These are phyloP conservation scores for Laothoe populi DNA, from an alignment of 2,888 invertebrate genomes.

Conservation along the genomic window DNA sequence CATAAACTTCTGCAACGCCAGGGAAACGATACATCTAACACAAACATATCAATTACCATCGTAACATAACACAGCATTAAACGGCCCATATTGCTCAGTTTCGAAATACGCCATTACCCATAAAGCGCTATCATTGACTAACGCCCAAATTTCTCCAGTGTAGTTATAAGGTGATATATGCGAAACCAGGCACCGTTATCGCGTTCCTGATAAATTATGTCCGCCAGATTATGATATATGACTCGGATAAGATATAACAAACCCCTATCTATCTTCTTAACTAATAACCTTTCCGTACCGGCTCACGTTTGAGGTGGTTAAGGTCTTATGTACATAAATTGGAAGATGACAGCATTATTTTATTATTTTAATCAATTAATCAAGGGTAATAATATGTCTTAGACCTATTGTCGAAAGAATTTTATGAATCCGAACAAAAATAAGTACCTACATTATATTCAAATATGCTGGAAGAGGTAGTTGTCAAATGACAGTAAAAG, in stretches of 20 bases:
- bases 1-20: too few relatives aligned
- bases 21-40: too few relatives aligned
- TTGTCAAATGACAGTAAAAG: too few relatives aligned
- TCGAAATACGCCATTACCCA: slow-evolving; percentile 19
- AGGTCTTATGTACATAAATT: slow-evolving; percentile 12
- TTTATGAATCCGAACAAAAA: too few relatives aligned
- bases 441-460: too few relatives aligned
- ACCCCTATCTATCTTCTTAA: slow-evolving; percentile 30
- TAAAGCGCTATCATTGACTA: slow-evolving; percentile 25
- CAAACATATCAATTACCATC: too few relatives aligned
- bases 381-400: too few relatives aligned
- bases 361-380: too few relatives aligned
- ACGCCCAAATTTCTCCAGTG: slow-evolving; percentile 25
- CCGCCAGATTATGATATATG: slow-evolving; percentile 47
- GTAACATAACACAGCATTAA: too few relatives aligned
- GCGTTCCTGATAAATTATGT: slow-evolving; percentile 52
- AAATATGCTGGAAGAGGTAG: too few relatives aligned
- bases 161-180: slow-evolving; percentile 40
- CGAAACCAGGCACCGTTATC: slow-evolving; percentile 40
- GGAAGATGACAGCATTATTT: not conserved
- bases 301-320: slow-evolving; percentile 8
- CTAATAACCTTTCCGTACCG: slow-evolving; percentile 27
- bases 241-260: slow-evolving; percentile 31
- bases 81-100: not conserved
- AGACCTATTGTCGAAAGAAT: too few relatives aligned